phyloP scores from a whole-genome alignment of 2,113 vertebrate genomes.

The Haliaeetus leucogaster region DNA sequence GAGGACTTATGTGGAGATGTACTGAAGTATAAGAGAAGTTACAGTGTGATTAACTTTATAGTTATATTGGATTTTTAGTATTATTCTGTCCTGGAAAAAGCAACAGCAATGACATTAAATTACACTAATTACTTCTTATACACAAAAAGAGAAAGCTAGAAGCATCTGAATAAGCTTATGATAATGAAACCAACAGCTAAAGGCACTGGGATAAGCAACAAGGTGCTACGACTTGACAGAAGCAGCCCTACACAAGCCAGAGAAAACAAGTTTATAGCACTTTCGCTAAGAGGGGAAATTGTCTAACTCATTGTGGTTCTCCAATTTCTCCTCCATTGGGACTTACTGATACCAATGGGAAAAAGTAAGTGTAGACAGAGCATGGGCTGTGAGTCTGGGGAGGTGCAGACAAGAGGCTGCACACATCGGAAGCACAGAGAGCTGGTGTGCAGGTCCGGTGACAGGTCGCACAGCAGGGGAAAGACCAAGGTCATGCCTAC shows the following conservation, averaged over 20 bases:
- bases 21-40: background rate
- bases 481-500: background rate
- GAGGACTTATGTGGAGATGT: background rate
- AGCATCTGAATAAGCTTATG: slow-evolving; percentile 29
- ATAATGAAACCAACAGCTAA: slow-evolving; percentile 49
- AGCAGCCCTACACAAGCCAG: background rate
- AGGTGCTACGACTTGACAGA: slow-evolving; percentile 6
- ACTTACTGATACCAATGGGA: background rate
- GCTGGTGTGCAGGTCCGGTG: background rate
- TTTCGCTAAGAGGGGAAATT: background rate
- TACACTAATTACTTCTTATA: slow-evolving; percentile 35
- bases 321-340: background rate
- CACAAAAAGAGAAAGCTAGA: slow-evolving; percentile 21
- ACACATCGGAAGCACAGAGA: background rate
- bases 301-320: background rate
- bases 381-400: background rate
- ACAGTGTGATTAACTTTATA: background rate
- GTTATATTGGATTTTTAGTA: slow-evolving; percentile 4
- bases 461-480: background rate
- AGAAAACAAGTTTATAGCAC: background rate
- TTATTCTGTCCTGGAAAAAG: background rate
- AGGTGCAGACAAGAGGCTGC: background rate
- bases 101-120: slow-evolving; percentile 2
- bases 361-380: background rate
- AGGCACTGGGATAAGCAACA: slow-evolving; percentile 15